phyloP scores from a whole-genome alignment of 2,113 vertebrate species.

The Polypterus senegalus region DNA sequence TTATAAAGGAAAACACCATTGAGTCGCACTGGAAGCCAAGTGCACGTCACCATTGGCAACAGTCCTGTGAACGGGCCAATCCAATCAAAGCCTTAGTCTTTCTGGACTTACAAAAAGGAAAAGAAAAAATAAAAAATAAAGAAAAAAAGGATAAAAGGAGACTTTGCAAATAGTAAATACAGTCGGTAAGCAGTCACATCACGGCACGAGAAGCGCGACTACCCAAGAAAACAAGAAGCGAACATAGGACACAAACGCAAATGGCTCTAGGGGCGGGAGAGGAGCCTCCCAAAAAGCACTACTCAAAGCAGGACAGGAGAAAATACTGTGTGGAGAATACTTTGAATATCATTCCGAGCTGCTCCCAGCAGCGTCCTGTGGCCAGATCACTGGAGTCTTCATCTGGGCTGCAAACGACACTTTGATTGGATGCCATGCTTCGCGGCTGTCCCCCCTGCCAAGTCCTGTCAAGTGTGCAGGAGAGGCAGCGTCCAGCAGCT shows the following conservation, averaged over 20 bases:
- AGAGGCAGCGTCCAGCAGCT: conserved; percentile 94
- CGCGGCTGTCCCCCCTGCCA: conserved; percentile 67
- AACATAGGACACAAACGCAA: conserved; percentile 26
- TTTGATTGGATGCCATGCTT: conserved; percentile 99
- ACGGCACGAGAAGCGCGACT: conserved; percentile 80
- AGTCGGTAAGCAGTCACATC: conserved; percentile 96
- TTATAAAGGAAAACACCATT: conserved; percentile 92
- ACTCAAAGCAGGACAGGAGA: conserved; percentile 86
- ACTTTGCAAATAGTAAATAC: conserved; percentile 65
- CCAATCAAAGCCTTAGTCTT: conserved; percentile 90
- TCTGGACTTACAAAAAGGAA: conserved; percentile 68
- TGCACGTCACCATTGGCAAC: too few species aligned
- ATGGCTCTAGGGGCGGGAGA: neutral
- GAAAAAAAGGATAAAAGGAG: conserved; percentile 79
- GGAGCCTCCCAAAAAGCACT: conserved; percentile 54
- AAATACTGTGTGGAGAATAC: conserved; percentile 99
- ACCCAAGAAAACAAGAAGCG: conserved; percentile 30
- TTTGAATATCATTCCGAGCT: conserved; percentile 97
- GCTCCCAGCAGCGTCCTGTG: conserved; percentile 98
- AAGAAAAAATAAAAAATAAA: conserved; percentile 54
- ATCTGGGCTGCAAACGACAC: conserved; percentile 99
- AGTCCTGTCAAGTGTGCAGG: conserved; percentile 91
- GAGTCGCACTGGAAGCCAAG: conserved; percentile 85
- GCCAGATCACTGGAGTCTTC: conserved; percentile 98
- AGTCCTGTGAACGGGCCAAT: conserved; percentile 93